Conservation (phyloP, 1,140 invertebrate species). For the Panonychus citri region DNA sequence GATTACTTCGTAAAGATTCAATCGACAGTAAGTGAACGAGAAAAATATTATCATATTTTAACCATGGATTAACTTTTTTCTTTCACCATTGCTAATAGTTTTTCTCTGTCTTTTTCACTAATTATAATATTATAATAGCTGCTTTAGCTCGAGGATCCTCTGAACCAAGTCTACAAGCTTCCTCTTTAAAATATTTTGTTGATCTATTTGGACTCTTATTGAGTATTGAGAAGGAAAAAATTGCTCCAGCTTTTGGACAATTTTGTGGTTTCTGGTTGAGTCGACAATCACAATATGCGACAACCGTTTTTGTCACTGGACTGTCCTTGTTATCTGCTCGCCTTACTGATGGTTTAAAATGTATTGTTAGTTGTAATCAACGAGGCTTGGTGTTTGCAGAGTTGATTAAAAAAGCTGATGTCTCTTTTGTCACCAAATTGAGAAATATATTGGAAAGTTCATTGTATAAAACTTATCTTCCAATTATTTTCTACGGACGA, state of each 20-base stretch:
- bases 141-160: background rate
- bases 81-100: background rate
- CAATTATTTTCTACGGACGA: background rate
- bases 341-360: background rate
- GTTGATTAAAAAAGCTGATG: background rate
- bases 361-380: background rate
- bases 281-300: background rate
- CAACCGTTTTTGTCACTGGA: background rate
- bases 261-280: constrained; percentile 2
- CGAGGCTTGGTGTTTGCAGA: background rate
- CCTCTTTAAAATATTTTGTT: background rate
- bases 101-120: background rate
- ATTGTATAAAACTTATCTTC: background rate
- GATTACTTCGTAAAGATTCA: background rate
- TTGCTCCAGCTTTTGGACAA: background rate
- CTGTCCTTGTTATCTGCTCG: background rate
- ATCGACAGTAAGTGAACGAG: background rate
- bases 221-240: background rate
- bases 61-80: background rate
- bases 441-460: background rate
- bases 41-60: background rate
- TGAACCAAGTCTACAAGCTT: background rate
- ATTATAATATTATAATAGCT: background rate
- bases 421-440: background rate
- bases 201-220: background rate